phyloP scores from a whole-genome alignment of 2,888 invertebrate genomes.

The Ectemnius cavifrons region DNA sequence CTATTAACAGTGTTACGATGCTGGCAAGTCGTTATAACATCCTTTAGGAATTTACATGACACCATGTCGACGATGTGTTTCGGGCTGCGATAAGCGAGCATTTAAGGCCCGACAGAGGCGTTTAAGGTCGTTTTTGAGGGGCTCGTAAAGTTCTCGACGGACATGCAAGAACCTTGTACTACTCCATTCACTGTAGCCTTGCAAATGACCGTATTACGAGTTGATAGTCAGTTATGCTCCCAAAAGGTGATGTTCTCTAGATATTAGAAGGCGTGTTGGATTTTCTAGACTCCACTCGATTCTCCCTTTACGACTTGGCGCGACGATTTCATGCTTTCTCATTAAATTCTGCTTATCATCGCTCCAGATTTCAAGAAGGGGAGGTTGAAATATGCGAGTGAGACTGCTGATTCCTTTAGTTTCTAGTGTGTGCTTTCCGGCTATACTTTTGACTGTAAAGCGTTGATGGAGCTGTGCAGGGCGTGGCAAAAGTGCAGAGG shows the following conservation, averaged over 20 bases:
- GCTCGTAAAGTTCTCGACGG: constrained; percentile 30
- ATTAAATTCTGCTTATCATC: no score
- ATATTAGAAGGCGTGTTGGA: not conserved
- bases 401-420: no score
- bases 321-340: no score
- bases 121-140: constrained; percentile 19
- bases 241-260: not conserved
- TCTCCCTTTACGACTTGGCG: not conserved
- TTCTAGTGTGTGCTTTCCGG: no score
- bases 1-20: no score
- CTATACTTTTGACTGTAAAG: no score
- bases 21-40: no score
- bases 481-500: not conserved
- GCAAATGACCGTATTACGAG: constrained; percentile 36
- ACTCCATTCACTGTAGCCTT: constrained; percentile 17
- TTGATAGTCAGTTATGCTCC: constrained; percentile 27
- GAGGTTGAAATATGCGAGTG: no score
- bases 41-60: constrained; percentile 2
- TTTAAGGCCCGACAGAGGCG: not conserved
- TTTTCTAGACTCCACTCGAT: not conserved
- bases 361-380: no score
- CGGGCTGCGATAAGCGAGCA: constrained; percentile 12
- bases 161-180: constrained; percentile 17
- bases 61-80: constrained; percentile 12
- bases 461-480: no score